phyloP scores from a whole-genome alignment of 1,140 invertebrate species.

The Leptonema lineaticorne region DNA sequence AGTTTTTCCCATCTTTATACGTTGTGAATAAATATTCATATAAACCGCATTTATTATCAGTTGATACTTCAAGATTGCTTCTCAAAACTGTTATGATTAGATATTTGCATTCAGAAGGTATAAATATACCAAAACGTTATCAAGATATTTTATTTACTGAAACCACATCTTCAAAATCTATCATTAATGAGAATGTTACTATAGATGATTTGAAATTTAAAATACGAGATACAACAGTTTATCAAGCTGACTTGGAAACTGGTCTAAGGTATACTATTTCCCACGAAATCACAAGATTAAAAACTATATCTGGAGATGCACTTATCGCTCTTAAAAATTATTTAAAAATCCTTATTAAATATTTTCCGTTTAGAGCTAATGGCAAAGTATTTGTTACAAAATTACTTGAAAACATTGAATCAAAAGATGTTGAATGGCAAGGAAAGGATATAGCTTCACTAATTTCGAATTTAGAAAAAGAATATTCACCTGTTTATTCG shows the following conservation, averaged over 20 bases:
- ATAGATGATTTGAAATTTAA: background rate
- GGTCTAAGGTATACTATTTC: conserved; percentile 75
- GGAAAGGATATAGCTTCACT: conserved; percentile 61
- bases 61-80: conserved; percentile 50
- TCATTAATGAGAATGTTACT: background rate
- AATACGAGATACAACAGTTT: conserved; percentile 56
- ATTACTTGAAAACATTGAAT: conserved; percentile 53
- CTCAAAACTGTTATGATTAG: conserved; percentile 55
- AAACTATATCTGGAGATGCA: conserved; percentile 67
- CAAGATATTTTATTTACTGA: background rate
- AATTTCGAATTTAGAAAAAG: conserved; percentile 56
- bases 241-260: conserved; percentile 84
- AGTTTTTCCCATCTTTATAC: conserved; percentile 57
- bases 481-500: conserved; percentile 58
- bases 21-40: conserved; percentile 50
- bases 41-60: conserved; percentile 50
- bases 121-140: background rate
- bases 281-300: conserved; percentile 75
- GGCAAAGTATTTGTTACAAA: conserved; percentile 65
- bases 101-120: conserved; percentile 54
- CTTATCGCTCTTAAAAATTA: conserved; percentile 73
- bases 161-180: background rate
- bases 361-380: conserved; percentile 71
- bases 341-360: conserved; percentile 66
- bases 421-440: conserved; percentile 50